These are phyloP conservation scores for Cantharis nigra DNA, from an alignment of 2,888 invertebrate genomes.

Conservation along the genomic window DNA sequence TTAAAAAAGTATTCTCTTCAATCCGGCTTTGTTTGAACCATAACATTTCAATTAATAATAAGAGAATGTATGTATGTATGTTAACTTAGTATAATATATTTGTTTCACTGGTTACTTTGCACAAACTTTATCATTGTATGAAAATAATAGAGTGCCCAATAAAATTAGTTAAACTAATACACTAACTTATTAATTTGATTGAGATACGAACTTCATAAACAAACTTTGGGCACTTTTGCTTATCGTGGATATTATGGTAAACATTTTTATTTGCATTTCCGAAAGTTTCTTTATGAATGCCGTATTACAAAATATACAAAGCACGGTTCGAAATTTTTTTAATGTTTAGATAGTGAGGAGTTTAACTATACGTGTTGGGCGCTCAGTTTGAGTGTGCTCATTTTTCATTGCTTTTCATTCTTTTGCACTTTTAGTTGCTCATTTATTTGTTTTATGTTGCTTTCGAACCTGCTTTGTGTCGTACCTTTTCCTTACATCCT, in stretches of 20 bases:
- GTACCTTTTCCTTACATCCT: constrained; percentile 40
- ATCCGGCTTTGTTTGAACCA: neutral
- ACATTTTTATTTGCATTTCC: neutral
- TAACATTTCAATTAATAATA: neutral
- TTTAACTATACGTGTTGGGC: constrained; percentile 54
- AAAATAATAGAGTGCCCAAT: constrained; percentile 54
- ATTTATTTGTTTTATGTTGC: constrained; percentile 48
- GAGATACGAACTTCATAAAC: constrained; percentile 28
- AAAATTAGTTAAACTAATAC: constrained; percentile 53
- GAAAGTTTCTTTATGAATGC: constrained; percentile 22
- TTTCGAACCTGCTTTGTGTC: constrained; percentile 58
- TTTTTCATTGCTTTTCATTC: constrained; percentile 39
- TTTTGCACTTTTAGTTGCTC: constrained; percentile 41
- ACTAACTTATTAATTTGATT: constrained; percentile 46
- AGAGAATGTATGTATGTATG: constrained; percentile 19
- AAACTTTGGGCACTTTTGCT: constrained; percentile 25
- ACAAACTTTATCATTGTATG: constrained; percentile 32
- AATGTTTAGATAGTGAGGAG: constrained; percentile 9
- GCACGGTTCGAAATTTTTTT: constrained; percentile 54
- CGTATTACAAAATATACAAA: constrained; percentile 40
- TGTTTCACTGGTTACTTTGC: constrained; percentile 36
- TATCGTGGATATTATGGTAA: neutral
- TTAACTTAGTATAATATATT: constrained; percentile 15
- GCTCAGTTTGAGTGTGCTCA: constrained; percentile 49
- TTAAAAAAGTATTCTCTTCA: neutral